Base-by-base conservation (phyloP, 2,888 invertebrate species). In the Nephrocerus scutellatus region DNA sequence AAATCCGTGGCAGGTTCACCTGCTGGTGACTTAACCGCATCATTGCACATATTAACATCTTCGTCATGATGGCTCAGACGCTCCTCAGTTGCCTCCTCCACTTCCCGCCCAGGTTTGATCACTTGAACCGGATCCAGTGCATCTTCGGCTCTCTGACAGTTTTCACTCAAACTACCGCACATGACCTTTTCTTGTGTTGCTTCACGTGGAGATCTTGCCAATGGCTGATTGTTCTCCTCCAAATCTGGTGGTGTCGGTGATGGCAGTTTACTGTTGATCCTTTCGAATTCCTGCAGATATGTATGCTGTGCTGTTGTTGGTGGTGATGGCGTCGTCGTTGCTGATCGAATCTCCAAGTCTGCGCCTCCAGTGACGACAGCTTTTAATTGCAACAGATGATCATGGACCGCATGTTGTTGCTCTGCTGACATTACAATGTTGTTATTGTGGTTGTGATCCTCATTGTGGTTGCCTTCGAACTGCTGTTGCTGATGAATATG, bases 231-330 rank as follows among this genome's bases (percentile, higher is more conserved):
- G 30, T 52, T 54, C 25, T 54, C 51, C 29, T 49, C 53, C 18
- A 52, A 36, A 45, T 57, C 55, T 4, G 54, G 53, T 14, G 54
- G 54, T 31, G 55, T 56, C 12, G 56, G 57, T 29, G 55, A 54
- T 10, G 53, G 51, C 30, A 53, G 43, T 43, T 53, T 52, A 33
- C 41, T 52, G 29, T 51, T 49, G 30, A 45, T 47, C 38, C 47
- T 41, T 25, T 50, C 52, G 20, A 50, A 48, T 44, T 52, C 52
- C 18, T 46, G 47, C 35, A 52, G 51, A 56, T 54, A 55, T 49
- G 55, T 56, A 41, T 54, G 55, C 41, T 51, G 51, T 44, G 26
- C n/a, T 3, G 16, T 24, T 6, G 6, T 14, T 25, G n/a, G 10
- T 18, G 25, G 3, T 26, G 35, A n/a, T 25, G 35, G 10, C 5